Percentiles rank a stretch among this genome's conserved stretches.
Evolutionary conservation across 2,797 vertebrate species (phyloP).

Genomic region (Amblyraja radiata): DNA sequence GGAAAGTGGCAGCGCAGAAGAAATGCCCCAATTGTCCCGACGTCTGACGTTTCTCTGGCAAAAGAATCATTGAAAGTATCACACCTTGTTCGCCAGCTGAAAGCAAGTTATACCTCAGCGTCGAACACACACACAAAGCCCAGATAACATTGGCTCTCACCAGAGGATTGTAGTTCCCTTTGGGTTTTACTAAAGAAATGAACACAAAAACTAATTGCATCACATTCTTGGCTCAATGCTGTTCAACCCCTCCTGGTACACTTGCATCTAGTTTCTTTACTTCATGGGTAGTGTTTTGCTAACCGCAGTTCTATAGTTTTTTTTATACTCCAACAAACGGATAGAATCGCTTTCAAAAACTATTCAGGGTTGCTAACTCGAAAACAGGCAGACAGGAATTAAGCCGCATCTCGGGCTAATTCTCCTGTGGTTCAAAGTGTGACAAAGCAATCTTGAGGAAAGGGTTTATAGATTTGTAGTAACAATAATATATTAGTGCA

Average conservation of each 20-base stretch:
- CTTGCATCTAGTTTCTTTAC: not conserved
- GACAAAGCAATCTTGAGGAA: conserved; percentile 53
- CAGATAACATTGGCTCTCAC: conserved; percentile 61
- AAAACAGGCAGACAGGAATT: conserved; percentile 50
- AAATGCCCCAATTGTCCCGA: conserved; percentile 61
- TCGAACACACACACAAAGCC: conserved; percentile 59
- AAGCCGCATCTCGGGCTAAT: conserved; percentile 61
- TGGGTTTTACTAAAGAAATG: conserved; percentile 63
- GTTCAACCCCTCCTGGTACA: conserved; percentile 61
- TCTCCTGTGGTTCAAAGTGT: conserved; percentile 57
- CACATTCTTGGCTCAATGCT: conserved; percentile 61
- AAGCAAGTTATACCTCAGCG: conserved; percentile 74
- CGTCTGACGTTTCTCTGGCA: conserved; percentile 67
- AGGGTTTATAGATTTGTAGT: conserved; percentile 62
- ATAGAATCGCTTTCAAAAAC: conserved; percentile 52
- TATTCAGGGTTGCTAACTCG: conserved; percentile 39
- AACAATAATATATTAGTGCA: conserved; percentile 59
- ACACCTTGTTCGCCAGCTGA: conserved; percentile 56
- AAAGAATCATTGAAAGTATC: conserved; percentile 58
- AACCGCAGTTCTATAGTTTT: conserved; percentile 40
- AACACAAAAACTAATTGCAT: conserved; percentile 47
- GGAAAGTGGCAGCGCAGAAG: conserved; percentile 52
- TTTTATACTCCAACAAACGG: conserved; percentile 54
- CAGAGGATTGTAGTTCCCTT: conserved; percentile 57
- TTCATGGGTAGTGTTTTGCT: conserved; percentile 55